Base-by-base conservation (phyloP, 2,888 invertebrate genomes). In the Notocelia uddmanniana region DNA sequence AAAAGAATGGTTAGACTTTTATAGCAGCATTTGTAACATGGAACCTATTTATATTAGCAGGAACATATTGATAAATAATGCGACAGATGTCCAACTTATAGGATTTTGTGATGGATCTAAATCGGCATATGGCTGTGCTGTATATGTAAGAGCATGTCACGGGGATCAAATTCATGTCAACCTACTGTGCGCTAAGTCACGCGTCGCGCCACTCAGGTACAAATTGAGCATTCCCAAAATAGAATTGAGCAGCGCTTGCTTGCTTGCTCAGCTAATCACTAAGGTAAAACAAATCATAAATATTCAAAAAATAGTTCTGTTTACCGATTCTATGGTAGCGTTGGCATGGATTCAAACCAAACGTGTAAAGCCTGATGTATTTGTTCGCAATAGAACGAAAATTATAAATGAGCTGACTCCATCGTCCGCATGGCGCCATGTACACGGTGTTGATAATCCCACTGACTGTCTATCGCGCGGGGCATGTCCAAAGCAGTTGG, bases 91-190 rank as follows among this genome's bases (percentile, higher is more conserved):
- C 8, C 41, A 41, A 13, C 41, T 41, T 41, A 41, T 41, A 9
- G 41, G 41, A 5, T 41, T 41, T 9, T 41, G 41, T 41, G 41
- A 41, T 41, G 41, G 41, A 41, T 41, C 41, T 5, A 9, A 41
- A 13, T 41, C 41, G 1, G 41, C 41, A 41, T 41, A 41, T 41
- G 41, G 41, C 41, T 41, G 41, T 41, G 41, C 13, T 41, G 13
- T 41, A 2, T 41, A 41, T 41, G 41, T 41, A 41, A 41, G 41
- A 41, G 41, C 41, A 2, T 41, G 41, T 13, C 41, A 41, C 8
- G 41, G n/a, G 45, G 45, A 45, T n/a, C 45, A 45, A 45, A 45
- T 45, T 45, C 45, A 45, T n/a, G 45, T 45, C 45, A 45, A 45
- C 45, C 45, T 45, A 45, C 45, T 45, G 45, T 45, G 45, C n/a